These are phyloP conservation scores for Cariama cristata DNA, from an alignment of 2,113 vertebrate genomes.

Conservation along the genomic window DNA sequence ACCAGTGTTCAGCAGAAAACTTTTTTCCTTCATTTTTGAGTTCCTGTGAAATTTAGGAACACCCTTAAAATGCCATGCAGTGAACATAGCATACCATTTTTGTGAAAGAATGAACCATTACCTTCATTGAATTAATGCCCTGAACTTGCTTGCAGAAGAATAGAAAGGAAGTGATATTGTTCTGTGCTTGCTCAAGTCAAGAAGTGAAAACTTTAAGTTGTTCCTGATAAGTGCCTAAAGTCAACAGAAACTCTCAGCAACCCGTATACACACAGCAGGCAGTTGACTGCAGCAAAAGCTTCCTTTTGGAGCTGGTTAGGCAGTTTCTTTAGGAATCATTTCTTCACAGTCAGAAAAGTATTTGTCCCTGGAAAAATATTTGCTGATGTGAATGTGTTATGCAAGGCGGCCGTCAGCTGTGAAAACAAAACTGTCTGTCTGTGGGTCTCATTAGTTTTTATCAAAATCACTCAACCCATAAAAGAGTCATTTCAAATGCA, in stretches of 20 bases:
- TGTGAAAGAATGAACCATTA: background rate
- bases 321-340: conserved; percentile 8
- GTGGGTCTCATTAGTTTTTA: conserved; percentile 33
- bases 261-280: background rate
- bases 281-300: background rate
- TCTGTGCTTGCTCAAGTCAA: background rate
- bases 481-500: background rate
- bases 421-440: conserved; percentile 38
- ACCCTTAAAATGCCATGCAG: background rate
- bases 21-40: background rate
- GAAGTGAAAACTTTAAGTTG: background rate
- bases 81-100: background rate
- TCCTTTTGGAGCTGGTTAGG: background rate
- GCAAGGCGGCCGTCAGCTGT: conserved; percentile 5
- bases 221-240: background rate
- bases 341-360: background rate
- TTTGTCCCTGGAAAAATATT: conserved; percentile 35
- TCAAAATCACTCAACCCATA: conserved; percentile 14
- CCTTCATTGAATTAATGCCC: background rate
- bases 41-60: background rate
- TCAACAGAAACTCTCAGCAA: conserved; percentile 19
- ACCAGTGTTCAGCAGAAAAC: background rate
- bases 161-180: background rate
- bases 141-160: background rate
- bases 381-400: conserved; percentile 29